Evolutionary conservation across 2,888 invertebrate genomes (phyloP).

Genomic region (Thera obeliscata): DNA sequence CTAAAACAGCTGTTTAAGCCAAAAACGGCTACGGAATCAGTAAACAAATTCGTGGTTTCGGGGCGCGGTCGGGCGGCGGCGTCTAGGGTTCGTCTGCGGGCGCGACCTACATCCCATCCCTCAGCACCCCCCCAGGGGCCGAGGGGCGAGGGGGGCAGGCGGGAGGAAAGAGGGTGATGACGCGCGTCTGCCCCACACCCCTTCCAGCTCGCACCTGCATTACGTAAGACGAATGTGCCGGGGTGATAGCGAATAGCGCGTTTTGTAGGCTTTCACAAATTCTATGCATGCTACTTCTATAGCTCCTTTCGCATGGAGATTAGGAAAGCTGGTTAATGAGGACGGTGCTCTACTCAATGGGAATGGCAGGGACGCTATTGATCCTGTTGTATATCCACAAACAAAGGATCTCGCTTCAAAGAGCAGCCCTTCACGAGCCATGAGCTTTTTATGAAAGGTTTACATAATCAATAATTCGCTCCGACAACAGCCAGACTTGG

Average conservation of each 20-base stretch:
- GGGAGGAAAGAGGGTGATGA: constrained; percentile 54
- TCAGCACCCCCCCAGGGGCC: constrained; percentile 44
- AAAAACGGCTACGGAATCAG: constrained; percentile 38
- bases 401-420: constrained; percentile 11
- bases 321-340: constrained; percentile 12
- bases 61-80: constrained; percentile 63
- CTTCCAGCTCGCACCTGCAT: constrained; percentile 60
- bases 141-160: constrained; percentile 46
- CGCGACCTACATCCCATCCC: constrained; percentile 73
- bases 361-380: neutral
- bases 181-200: constrained; percentile 47
- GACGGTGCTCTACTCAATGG: neutral
- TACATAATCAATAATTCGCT: constrained; percentile 5
- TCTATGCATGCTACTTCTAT: constrained; percentile 17
- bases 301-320: constrained; percentile 19
- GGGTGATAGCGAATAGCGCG: constrained; percentile 49
- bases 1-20: constrained; percentile 42
- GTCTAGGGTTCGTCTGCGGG: constrained; percentile 82
- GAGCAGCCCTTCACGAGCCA: neutral
- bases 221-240: constrained; percentile 71
- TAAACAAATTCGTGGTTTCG: constrained; percentile 45
- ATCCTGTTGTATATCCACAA: constrained; percentile 1
- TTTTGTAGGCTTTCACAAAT: constrained; percentile 27
- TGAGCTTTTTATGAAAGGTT: constrained; percentile 7
- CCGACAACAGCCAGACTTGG: constrained; percentile 9